Base-by-base conservation (phyloP, 2,797 vertebrate species). In the Tauraco hartlaubi region DNA sequence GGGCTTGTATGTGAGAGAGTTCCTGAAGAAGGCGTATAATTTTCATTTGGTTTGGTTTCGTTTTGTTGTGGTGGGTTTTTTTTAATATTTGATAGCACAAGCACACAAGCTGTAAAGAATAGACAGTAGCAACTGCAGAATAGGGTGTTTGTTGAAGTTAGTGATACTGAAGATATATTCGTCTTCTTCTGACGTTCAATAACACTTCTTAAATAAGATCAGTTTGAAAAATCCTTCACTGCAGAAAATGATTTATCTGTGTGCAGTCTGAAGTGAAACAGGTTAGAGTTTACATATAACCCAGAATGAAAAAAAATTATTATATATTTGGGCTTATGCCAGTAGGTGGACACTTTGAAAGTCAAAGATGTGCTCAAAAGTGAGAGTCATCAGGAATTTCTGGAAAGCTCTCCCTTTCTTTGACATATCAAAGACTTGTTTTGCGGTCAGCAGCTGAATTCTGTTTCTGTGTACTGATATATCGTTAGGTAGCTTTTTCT, bases 401-500 rank as follows among this genome's bases (percentile, higher is more conserved):
- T 85, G 91, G 58, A 84, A 74, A 91, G 29, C 1, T 1, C 29
- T 64, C n/a, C 15, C 12, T 20, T 78, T 76, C 63, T 82, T 43
- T 73, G 33, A 31, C 44, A 49, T 88, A 35, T 77, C 22, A 75
- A 87, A 85, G 41, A 5, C 21, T 54, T 87, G 22, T 55, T 85
- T 91, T 85, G 52, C 81, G 82, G 76, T 91, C 88, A 94, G 62
- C 61, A 80, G 85, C 68, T 92, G 87, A 33, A 71, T 93, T 82
- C 46, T 89, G 56, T 87, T 90, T 85, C 71, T 74, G 22, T 69
- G 46, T 93, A 62, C 63, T 62, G 43, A 12, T 80, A 9, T 91
- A 64, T 35, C 64, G 9, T 87, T 87, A 95, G 94, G 75, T 94
- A 92, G 64, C 75, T 97, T 91, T 85, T 94, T 72, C 90, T 89